A percentile compares a stretch with the other conserved stretches of the same genome.
These are phyloP conservation scores for Natrix natrix DNA, from an alignment of 2,797 vertebrate species.

Conservation along the genomic window DNA sequence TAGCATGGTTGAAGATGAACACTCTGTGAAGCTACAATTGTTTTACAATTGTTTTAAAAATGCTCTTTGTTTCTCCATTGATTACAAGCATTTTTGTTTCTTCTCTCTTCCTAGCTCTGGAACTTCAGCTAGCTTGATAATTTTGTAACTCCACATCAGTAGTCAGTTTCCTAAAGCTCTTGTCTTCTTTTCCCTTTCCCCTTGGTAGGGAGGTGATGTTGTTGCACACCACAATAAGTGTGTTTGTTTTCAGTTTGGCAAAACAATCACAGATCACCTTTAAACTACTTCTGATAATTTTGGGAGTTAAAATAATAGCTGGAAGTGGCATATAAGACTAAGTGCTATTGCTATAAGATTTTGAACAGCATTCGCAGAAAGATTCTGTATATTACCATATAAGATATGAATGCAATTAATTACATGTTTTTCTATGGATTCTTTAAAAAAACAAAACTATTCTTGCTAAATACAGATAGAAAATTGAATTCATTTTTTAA, in stretches of 20 bases:
- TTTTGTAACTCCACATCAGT: background rate
- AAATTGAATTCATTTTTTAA: background rate
- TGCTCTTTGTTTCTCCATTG: background rate
- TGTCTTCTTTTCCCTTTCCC: background rate
- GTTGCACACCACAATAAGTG: background rate
- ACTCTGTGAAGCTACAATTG: background rate
- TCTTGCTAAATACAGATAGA: background rate
- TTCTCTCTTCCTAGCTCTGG: background rate
- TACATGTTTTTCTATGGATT: background rate
- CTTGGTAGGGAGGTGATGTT: background rate
- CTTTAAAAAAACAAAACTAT: background rate
- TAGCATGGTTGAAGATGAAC: background rate
- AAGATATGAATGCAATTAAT: background rate
- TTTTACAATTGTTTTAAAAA: background rate
- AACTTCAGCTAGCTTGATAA: background rate
- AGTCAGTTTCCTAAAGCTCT: background rate
- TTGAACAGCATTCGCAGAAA: background rate
- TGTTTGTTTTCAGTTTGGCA: background rate
- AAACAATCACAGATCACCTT: background rate
- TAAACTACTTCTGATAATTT: background rate
- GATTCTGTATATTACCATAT: background rate
- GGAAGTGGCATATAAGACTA: background rate
- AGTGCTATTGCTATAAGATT: background rate
- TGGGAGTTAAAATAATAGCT: background rate
- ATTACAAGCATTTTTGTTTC: background rate